Base-by-base conservation (phyloP, 1,140 invertebrate species). In the Anadara kagoshimensis region DNA sequence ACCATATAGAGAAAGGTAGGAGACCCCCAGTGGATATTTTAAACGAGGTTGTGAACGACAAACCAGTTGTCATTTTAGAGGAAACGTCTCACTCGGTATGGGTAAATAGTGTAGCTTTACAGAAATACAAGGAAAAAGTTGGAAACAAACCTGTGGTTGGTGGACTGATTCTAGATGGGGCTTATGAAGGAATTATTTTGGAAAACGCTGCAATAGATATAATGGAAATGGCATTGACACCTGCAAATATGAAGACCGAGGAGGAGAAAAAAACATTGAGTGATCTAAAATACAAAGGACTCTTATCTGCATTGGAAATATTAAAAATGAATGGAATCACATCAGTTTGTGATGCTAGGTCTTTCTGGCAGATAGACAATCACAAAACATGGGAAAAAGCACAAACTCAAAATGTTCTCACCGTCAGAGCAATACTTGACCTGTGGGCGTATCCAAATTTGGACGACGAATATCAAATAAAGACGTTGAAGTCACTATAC, bases 41-140 rank as follows among this genome's bases (percentile, higher is more conserved):
- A 47, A 71, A 73, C 41, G 45, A 59, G 20, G 47, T 51, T 43
- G 45, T 78, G 16, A 22, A n/a, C 4, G 43, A 67, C 18, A 45
- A 57, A 44, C 75, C 75, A 0, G 67, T 61, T 18, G 29, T 73
- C 10, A 73, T 78, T 63, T 41, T 78, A n/a, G 75, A 73, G 53
- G 67, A 78, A 45, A 78, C 75, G 4, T 73, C 70, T 26, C 75
- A 78, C 49, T 78, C 75, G 8, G 63, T 71, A 20, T 73, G 75
- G 75, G 75, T 70, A 1, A 73, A 78, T 57, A 73, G 67, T 10
- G 47, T 58, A 24, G 75, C 75, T 14, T 20, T 78, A 3, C 41
- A 45, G 20, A 57, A 22, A 36, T 36, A 36, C 29, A 36, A 36
- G 29, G 29, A 36, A 36, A 36, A 36, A 36, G 29, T 36, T 36